phyloP scores from a whole-genome alignment of 2,113 vertebrate genomes.

The Elephantulus edwardii region DNA sequence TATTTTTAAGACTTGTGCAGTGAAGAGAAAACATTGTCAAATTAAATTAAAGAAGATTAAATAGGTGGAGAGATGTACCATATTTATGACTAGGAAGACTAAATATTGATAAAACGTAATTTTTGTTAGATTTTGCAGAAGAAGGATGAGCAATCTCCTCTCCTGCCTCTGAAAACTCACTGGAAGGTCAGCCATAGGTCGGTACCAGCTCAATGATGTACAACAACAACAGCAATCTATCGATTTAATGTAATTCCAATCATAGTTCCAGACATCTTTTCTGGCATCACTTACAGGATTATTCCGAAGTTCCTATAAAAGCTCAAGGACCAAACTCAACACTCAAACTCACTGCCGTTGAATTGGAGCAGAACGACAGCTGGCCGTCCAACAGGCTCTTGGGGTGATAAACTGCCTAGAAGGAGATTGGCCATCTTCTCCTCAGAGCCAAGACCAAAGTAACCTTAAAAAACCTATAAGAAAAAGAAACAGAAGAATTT shows the following conservation, averaged over 20 bases:
- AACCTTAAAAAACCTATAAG: neutral
- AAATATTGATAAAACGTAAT: neutral
- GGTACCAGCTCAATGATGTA: no score
- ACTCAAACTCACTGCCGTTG: no score
- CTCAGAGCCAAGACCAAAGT: no score
- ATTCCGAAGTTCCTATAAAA: conserved; percentile 4
- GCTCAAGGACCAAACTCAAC: neutral
- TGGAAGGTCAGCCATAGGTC: no score
- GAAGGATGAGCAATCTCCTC: no score
- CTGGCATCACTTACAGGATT: neutral
- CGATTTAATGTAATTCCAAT: neutral
- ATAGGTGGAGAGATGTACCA: neutral
- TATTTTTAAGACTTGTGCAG: neutral
- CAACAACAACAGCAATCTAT: no score
- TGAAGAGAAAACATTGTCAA: neutral
- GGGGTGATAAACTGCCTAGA: no score
- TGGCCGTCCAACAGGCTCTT: no score
- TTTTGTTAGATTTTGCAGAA: conserved; percentile 3
- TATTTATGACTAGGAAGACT: neutral
- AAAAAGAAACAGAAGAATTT: neutral
- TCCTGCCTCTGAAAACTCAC: no score
- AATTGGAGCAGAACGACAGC: no score
- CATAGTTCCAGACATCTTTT: neutral
- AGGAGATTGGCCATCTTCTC: no score
- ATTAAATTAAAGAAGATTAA: neutral